These are phyloP conservation scores for Pharmacophagus antenor DNA, from an alignment of 2,888 invertebrate species.

Conservation along the genomic window DNA sequence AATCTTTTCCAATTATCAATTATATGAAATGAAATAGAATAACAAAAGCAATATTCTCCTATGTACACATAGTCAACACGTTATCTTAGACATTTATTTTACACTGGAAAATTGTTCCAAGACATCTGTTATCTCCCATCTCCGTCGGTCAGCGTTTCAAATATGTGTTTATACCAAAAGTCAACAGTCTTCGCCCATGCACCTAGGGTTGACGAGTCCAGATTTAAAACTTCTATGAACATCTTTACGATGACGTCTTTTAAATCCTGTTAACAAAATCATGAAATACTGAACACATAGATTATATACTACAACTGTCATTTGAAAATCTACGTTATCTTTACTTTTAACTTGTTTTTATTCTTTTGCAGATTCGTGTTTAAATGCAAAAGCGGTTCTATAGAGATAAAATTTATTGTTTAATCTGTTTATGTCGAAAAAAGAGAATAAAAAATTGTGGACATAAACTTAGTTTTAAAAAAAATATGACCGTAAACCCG, in stretches of 20 bases:
- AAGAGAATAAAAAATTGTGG: too few relatives aligned
- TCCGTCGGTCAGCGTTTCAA: slow-evolving; percentile 50
- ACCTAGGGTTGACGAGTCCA: slow-evolving; percentile 58
- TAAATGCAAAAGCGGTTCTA: too few relatives aligned
- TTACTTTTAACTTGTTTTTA: too few relatives aligned
- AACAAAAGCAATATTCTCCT: slow-evolving; percentile 19
- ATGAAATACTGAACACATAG: too few relatives aligned
- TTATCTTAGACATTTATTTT: slow-evolving; percentile 27
- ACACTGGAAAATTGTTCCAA: slow-evolving; percentile 8
- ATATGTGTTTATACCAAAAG: slow-evolving; percentile 74
- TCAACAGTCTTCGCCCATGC: slow-evolving; percentile 72
- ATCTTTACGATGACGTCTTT: slow-evolving; percentile 70
- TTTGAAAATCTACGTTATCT: too few relatives aligned
- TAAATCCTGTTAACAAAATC: slow-evolving; percentile 54
- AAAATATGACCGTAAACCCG: too few relatives aligned
- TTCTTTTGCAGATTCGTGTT: too few relatives aligned
- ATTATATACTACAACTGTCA: too few relatives aligned
- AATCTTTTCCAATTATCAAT: too few relatives aligned
- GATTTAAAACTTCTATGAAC: slow-evolving; percentile 67
- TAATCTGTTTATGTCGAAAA: too few relatives aligned
- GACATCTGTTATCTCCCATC: slow-evolving; percentile 45
- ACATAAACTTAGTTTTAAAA: too few relatives aligned
- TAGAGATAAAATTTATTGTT: too few relatives aligned
- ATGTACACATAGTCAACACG: slow-evolving; percentile 25
- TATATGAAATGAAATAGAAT: not conserved